These are phyloP conservation scores for Mola mola DNA, from an alignment of 2,113 vertebrate genomes.

Conservation along the genomic window DNA sequence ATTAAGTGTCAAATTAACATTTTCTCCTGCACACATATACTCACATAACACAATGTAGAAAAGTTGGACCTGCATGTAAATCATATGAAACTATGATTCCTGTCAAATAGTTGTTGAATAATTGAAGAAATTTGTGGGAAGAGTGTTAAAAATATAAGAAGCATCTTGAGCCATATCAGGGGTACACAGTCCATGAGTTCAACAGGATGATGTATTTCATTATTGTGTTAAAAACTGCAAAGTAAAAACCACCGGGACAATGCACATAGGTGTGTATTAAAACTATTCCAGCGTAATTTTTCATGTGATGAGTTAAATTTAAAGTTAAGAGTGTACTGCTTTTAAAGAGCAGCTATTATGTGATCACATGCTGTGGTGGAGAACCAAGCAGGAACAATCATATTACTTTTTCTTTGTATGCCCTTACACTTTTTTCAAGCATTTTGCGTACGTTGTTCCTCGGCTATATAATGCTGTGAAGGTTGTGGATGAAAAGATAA, in stretches of 20 bases:
- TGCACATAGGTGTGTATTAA: not conserved
- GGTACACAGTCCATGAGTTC: not conserved
- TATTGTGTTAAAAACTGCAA: no score
- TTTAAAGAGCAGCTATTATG: no score
- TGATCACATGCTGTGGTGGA: no score
- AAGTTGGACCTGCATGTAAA: conserved; percentile 20
- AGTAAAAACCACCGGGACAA: not conserved
- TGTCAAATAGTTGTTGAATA: not conserved
- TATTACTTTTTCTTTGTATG: no score
- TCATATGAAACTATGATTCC: conserved; percentile 7
- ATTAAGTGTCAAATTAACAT: conserved; percentile 71
- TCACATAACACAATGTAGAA: conserved; percentile 41
- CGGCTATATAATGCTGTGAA: no score
- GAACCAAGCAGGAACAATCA: no score
- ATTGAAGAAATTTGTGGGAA: not conserved
- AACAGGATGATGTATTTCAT: not conserved
- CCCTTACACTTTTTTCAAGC: no score
- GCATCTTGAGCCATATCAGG: no score
- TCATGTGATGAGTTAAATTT: not conserved
- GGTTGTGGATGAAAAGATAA: conserved; percentile 53
- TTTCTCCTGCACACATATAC: conserved; percentile 45
- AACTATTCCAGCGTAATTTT: not conserved
- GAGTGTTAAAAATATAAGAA: no score
- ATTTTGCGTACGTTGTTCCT: no score
- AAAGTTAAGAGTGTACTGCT: no score